Conservation (phyloP, 2,797 vertebrate species). For the Cyclopterus lumpus region DNA sequence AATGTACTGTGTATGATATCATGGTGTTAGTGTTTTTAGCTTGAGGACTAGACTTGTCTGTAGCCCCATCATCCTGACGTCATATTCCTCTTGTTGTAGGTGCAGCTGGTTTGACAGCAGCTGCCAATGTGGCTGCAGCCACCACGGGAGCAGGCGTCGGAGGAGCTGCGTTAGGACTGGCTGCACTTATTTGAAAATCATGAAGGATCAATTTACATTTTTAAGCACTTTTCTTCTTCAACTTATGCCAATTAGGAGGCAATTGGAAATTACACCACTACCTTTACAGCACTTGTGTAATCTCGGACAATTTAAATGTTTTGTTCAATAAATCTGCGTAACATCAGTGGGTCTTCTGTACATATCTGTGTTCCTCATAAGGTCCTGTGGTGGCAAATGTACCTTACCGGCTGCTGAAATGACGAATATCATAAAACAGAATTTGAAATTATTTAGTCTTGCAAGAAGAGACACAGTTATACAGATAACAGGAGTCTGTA, state of each 20-base stretch:
- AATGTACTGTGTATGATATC: neutral
- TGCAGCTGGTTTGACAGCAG: neutral
- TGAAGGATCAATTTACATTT: neutral
- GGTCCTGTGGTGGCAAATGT: neutral
- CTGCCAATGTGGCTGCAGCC: neutral
- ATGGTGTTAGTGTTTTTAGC: neutral
- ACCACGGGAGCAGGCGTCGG: neutral
- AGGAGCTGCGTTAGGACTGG: neutral
- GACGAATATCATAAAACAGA: no score
- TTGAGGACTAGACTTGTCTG: neutral
- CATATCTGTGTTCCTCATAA: neutral
- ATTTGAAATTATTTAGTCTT: no score
- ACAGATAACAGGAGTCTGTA: no score
- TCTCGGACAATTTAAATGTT: neutral
- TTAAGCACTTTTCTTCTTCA: no score
- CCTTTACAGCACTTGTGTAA: neutral
- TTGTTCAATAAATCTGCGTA: neutral
- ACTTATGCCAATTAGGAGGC: neutral
- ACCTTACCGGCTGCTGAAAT: no score
- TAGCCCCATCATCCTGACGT: neutral
- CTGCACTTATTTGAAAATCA: neutral
- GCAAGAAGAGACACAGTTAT: no score
- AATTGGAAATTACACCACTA: no score
- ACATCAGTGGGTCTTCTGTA: neutral
- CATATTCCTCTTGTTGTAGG: slow-evolving; percentile 12